phyloP scores from a whole-genome alignment of 23 tunicate species.

The Trididemnum nubilum region DNA sequence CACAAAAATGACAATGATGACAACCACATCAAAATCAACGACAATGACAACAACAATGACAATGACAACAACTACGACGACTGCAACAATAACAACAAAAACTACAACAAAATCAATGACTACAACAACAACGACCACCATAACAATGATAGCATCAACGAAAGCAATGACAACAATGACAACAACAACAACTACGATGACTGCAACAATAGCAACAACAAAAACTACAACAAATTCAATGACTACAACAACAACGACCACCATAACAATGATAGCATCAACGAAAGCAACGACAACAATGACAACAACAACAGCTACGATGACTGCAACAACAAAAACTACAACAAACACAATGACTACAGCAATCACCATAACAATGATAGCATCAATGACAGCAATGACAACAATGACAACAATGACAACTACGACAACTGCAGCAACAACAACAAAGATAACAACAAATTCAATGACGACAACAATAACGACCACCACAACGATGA shows the following conservation, averaged over 20 bases:
- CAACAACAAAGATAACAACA: neutral
- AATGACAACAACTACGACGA: no score
- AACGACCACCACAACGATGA: no score
- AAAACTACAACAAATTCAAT: no score
- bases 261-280: no score
- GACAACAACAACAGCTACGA: neutral
- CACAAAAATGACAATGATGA: neutral
- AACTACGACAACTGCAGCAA: neutral
- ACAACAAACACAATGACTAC: neutral
- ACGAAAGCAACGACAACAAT: conserved; percentile 6
- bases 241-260: no score
- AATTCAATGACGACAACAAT: neutral
- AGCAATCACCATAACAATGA: neutral
- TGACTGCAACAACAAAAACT: neutral
- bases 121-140: neutral
- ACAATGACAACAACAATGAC: neutral
- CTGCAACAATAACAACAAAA: no score
- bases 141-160: no score
- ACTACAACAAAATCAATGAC: no score
- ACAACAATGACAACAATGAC: neutral
- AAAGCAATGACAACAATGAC: neutral
- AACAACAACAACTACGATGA: no score
- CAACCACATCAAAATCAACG: neutral
- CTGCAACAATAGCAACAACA: no score
- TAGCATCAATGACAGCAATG: neutral